A percentile compares a stretch with the other conserved stretches of the same genome.
phyloP scores from a whole-genome alignment of 2,888 invertebrate species.

The Litoditis marina region DNA sequence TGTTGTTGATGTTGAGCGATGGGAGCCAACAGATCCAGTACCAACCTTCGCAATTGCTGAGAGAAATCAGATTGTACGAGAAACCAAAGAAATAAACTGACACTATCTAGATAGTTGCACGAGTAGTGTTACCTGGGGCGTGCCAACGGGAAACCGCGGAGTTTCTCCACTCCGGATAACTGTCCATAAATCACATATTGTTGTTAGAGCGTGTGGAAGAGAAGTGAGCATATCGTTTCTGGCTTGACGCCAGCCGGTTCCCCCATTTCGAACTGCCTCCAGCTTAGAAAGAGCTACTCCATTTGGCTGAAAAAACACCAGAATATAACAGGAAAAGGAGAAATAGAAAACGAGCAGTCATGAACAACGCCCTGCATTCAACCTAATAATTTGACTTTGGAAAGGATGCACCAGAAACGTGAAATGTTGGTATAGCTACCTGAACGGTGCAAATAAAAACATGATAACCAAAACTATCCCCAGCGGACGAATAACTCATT shows the following conservation, averaged over 20 bases:
- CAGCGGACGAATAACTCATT: too few relatives aligned
- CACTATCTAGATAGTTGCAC: too few relatives aligned
- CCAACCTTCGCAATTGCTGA: slow-evolving; percentile 75
- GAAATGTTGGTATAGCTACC: too few relatives aligned
- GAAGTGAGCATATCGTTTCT: slow-evolving; percentile 76
- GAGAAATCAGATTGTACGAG: slow-evolving; percentile 3
- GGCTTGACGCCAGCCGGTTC: slow-evolving; percentile 65
- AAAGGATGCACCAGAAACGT: too few relatives aligned
- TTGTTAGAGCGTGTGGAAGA: slow-evolving; percentile 77
- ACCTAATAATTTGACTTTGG: too few relatives aligned
- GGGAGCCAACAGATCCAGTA: slow-evolving; percentile 79
- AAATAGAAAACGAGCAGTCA: background rate
- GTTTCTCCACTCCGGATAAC: slow-evolving; percentile 67
- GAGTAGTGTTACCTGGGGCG: slow-evolving; percentile 39
- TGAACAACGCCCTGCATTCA: too few relatives aligned
- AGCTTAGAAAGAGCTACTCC: slow-evolving; percentile 26
- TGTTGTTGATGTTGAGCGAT: slow-evolving; percentile 79
- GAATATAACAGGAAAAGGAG: background rate
- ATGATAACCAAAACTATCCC: too few relatives aligned
- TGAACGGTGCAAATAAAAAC: too few relatives aligned
- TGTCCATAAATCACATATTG: slow-evolving; percentile 76
- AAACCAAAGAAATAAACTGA: background rate
- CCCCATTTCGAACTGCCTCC: slow-evolving; percentile 27
- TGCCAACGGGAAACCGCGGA: slow-evolving; percentile 50
- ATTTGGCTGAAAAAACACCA: slow-evolving; percentile 10